A percentile compares a stretch with the other conserved stretches of the same genome.
phyloP scores from a whole-genome alignment of 1,140 invertebrate species.

The Lepidurus couesii region DNA sequence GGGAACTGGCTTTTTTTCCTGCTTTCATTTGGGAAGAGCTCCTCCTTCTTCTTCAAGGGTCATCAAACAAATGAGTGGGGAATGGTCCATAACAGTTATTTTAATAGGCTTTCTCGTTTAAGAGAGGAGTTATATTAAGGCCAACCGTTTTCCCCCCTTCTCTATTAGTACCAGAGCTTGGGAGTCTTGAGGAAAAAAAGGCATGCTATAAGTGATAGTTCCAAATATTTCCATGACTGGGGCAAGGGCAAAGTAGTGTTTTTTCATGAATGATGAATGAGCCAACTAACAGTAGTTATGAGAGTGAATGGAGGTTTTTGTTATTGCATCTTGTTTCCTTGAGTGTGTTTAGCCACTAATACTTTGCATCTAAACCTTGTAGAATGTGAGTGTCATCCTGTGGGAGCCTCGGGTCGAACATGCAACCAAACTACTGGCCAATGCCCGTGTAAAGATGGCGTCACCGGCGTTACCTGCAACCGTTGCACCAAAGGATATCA shows the following conservation, averaged over 20 bases:
- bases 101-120: slow-evolving; percentile 23
- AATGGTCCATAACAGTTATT: slow-evolving; percentile 8
- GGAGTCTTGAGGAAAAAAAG: not conserved
- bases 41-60: slow-evolving; percentile 8
- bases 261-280: slow-evolving; percentile 23
- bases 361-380: slow-evolving; percentile 43
- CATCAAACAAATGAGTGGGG: slow-evolving; percentile 15
- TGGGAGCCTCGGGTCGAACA: slow-evolving; percentile 91
- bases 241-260: slow-evolving; percentile 24
- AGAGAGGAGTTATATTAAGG: not conserved
- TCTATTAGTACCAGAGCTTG: not conserved
- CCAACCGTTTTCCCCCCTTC: not conserved
- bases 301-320: slow-evolving; percentile 23
- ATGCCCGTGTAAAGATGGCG: slow-evolving; percentile 98
- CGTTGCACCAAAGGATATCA: slow-evolving; percentile 95
- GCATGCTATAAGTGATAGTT: not conserved
- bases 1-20: too few species aligned
- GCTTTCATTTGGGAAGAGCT: not conserved
- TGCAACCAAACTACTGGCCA: slow-evolving; percentile 98
- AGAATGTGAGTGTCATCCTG: slow-evolving; percentile 98
- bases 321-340: slow-evolving; percentile 21
- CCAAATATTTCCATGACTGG: not conserved
- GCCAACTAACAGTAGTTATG: slow-evolving; percentile 22
- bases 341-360: slow-evolving; percentile 15
- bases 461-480: slow-evolving; percentile 96